These are phyloP conservation scores for Drosophila setosimentum DNA, from an alignment of 2,888 invertebrate genomes.

Conservation along the genomic window DNA sequence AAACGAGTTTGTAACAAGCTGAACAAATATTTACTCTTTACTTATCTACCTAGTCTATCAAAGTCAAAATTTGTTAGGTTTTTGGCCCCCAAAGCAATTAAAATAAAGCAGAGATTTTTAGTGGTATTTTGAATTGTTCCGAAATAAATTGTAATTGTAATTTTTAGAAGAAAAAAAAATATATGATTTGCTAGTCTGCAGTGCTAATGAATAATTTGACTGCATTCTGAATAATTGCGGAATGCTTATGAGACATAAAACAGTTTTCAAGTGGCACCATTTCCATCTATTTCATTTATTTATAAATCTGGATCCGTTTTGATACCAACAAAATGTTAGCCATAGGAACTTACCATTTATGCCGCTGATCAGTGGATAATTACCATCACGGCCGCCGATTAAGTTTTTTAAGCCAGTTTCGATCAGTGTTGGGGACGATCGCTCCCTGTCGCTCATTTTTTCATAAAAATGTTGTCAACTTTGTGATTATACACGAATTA, in stretches of 20 bases:
- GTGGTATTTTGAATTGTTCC: background rate
- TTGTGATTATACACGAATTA: conserved; percentile 82
- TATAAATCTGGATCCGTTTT: background rate
- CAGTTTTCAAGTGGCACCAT: conserved; percentile 5
- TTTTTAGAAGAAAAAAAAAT: background rate
- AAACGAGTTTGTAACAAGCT: background rate
- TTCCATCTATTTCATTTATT: background rate
- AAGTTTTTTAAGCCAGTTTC: conserved; percentile 94
- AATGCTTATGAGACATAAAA: background rate
- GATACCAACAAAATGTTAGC: background rate
- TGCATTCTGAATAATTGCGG: background rate
- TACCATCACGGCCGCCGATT: conserved; percentile 92
- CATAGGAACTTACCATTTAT: conserved; percentile 86
- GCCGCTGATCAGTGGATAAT: conserved; percentile 92
- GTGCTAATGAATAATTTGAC: background rate
- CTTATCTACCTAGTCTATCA: background rate
- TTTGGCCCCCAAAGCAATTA: too few relatives aligned
- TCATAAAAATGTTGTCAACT: conserved; percentile 84
- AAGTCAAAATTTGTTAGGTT: background rate
- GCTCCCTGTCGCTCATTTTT: conserved; percentile 95
- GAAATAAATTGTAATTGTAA: background rate
- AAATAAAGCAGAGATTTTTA: background rate
- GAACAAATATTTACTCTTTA: background rate
- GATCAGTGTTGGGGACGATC: conserved; percentile 94
- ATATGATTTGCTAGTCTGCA: background rate